These are phyloP conservation scores for Okamejei kenojei DNA, from an alignment of 2,797 vertebrate genomes.

Conservation along the genomic window DNA sequence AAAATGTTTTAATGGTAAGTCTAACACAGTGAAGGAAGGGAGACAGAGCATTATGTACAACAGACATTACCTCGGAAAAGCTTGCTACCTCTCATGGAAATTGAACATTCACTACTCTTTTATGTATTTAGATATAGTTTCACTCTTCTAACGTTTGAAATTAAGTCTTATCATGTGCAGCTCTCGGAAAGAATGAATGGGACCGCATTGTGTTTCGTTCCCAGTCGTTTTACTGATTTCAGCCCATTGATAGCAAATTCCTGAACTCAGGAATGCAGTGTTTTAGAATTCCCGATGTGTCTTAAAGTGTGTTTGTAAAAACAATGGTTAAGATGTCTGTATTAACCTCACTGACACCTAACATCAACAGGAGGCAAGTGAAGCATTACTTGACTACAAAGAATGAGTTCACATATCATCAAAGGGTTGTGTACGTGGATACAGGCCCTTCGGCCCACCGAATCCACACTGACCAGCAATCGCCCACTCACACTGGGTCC, in stretches of 20 bases:
- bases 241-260: neutral
- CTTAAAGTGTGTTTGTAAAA: neutral
- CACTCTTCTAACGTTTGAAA: neutral
- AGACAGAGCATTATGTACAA: slow-evolving; percentile 7
- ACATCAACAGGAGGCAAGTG: neutral
- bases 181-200: neutral
- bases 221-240: neutral
- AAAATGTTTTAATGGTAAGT: neutral
- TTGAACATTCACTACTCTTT: neutral
- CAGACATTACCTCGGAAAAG: neutral
- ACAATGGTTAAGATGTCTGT: neutral
- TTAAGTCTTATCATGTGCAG: neutral
- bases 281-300: neutral
- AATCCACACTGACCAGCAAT: too few species aligned
- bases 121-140: neutral
- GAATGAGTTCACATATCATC: neutral
- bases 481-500: too few species aligned
- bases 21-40: neutral
- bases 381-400: neutral
- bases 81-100: slow-evolving; percentile 27
- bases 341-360: neutral
- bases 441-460: too few species aligned
- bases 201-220: neutral
- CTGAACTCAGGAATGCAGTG: neutral
- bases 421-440: too few species aligned